phyloP scores from a whole-genome alignment of 2,113 vertebrate species.

The Ellobius talpinus region DNA sequence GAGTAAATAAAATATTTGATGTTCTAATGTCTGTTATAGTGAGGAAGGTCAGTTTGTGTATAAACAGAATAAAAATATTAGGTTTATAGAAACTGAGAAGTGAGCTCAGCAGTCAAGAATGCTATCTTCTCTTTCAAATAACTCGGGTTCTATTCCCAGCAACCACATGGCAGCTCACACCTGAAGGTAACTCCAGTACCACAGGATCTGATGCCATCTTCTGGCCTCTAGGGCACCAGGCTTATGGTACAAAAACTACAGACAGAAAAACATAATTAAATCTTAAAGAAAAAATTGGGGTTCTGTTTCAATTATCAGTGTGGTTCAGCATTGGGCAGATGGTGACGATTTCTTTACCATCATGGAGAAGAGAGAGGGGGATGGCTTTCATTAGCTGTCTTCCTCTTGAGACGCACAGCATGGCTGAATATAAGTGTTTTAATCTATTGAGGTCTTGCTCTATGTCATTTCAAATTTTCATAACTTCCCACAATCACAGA shows the following conservation, averaged over 20 bases:
- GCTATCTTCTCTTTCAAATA: not conserved
- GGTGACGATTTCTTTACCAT: not conserved
- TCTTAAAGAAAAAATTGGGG: not conserved
- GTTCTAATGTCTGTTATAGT: not conserved
- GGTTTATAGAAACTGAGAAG: no score
- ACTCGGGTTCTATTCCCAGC: not conserved
- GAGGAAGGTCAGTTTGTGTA: not conserved
- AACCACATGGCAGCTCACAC: not conserved
- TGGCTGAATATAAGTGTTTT: not conserved
- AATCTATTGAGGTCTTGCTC: not conserved
- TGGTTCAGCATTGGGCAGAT: accelerated
- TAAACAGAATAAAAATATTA: not conserved
- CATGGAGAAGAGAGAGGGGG: not conserved
- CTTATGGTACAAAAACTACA: no score
- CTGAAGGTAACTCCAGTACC: not conserved
- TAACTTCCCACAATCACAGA: conserved; percentile 33
- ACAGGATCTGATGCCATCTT: not conserved
- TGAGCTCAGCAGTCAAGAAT: not conserved
- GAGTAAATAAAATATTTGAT: not conserved
- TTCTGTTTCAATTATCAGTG: not conserved
- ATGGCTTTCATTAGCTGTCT: not conserved
- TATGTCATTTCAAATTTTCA: conserved; percentile 36
- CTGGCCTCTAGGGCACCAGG: not conserved
- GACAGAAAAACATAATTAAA: not conserved
- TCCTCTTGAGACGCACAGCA: not conserved